Conservation (phyloP, 2,888 invertebrate species). For the Aspidiotus rigidus region DNA sequence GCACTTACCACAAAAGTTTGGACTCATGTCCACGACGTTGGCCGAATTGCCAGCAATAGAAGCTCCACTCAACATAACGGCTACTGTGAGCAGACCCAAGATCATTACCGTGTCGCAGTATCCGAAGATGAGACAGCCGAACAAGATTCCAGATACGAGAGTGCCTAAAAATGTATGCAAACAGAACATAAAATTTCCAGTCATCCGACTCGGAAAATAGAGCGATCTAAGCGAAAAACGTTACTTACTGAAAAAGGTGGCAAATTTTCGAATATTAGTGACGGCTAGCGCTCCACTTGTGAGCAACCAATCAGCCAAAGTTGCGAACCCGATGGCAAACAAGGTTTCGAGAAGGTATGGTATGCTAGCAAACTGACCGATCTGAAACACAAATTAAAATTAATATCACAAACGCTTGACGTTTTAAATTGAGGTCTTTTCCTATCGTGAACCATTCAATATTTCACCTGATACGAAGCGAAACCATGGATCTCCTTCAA, state of each 20-base stretch:
- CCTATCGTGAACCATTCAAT: no score
- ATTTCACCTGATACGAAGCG: constrained; percentile 53
- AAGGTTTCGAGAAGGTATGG: constrained; percentile 54
- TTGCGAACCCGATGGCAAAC: constrained; percentile 53
- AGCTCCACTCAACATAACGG: constrained; percentile 56
- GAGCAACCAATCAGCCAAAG: constrained; percentile 51
- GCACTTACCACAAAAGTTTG: constrained; percentile 35
- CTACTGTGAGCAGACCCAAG: constrained; percentile 52
- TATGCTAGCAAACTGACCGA: constrained; percentile 55
- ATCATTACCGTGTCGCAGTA: constrained; percentile 54
- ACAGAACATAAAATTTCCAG: no score
- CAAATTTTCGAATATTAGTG: constrained; percentile 56
- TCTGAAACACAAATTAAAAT: constrained; percentile 42
- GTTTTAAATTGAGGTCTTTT: no score
- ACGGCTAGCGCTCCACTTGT: constrained; percentile 50
- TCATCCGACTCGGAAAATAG: no score
- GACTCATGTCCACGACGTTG: constrained; percentile 56
- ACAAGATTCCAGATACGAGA: constrained; percentile 52
- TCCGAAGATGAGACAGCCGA: constrained; percentile 53
- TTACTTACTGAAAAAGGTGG: constrained; percentile 51
- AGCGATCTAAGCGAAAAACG: no score
- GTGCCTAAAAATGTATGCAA: constrained; percentile 44
- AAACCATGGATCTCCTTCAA: constrained; percentile 59
- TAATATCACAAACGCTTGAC: not conserved
- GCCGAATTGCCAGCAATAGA: constrained; percentile 58